Evolutionary conservation across 1,140 invertebrate genomes (phyloP), one percentile per base, ranked within the genome.

Genomic region (Drosophila pectinifera): DNA sequence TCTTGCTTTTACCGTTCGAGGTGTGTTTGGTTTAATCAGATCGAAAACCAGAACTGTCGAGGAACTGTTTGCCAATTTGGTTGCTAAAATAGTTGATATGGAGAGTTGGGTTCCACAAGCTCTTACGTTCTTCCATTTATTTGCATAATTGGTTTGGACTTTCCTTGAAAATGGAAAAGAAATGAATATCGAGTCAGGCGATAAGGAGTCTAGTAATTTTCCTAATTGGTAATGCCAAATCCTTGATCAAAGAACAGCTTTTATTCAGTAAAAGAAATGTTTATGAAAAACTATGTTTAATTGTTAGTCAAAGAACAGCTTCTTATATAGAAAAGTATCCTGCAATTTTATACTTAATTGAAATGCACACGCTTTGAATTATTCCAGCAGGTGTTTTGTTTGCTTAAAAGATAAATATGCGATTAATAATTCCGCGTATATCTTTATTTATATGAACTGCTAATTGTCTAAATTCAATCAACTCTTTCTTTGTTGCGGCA

Each of bases 11-110:
- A 61, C 49, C 54, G 54, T 73, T 73, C 22, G 20, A 73, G 68
- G 76, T 74, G 51, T 72, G 68, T 67, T 69, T 68, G 46, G 63
- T 46, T 45, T 20, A 51, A 69, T 69, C 67, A 46, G 42, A 70
- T 57, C 18, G 68, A n/a, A 70, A 68, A 41, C 64, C 36, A 22
- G 39, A 56, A 45, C 67, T 69, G 48, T 34, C 64, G 46, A 28
- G 57, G 49, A 69, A 70, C 34, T 34, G 64, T 39, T 70, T 16
- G 26, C 64, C 13, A 39, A 70, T 18, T 45, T 43, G 26, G 31
- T 6, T 34, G 26, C 48, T 26, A 2, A 55, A 55, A 41, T 16
- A 13, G 41, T 63, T 63, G 57, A 45, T 43, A 65, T 63, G 57
- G 22, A 3, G 39, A 6, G 11, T n/a, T n/a, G 13, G n/a, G 8